Conservation (phyloP, 2,113 vertebrate genomes). For the Larimichthys polyactis region DNA sequence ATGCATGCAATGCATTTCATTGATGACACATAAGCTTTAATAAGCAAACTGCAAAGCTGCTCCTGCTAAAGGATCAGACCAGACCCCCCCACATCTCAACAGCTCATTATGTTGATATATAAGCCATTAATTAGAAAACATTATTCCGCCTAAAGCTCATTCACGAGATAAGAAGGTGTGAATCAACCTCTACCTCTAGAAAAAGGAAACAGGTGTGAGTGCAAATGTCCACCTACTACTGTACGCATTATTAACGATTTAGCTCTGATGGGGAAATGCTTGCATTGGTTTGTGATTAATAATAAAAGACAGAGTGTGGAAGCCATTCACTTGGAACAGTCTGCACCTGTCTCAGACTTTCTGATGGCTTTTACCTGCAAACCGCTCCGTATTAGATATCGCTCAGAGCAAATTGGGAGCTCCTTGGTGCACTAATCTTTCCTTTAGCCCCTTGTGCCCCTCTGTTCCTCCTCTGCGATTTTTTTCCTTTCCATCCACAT, state of each 20-base stretch:
- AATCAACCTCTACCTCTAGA: conserved; percentile 3
- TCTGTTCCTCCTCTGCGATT: conserved; percentile 5
- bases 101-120: conserved; percentile 61
- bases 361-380: conserved; percentile 46
- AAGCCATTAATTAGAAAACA: conserved; percentile 64
- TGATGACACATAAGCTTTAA: conserved; percentile 1
- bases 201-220: conserved; percentile 54
- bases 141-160: conserved; percentile 45
- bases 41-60: background rate
- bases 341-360: conserved; percentile 59
- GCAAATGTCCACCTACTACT: conserved; percentile 46
- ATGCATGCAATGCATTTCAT: background rate
- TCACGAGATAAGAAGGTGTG: conserved; percentile 47
- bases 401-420: conserved; percentile 64
- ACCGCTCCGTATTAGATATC: conserved; percentile 49
- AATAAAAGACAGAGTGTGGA: conserved; percentile 51
- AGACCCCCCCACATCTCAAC: conserved; percentile 22
- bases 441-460: conserved; percentile 56
- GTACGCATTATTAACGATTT: conserved; percentile 74
- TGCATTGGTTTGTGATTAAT: conserved; percentile 74
- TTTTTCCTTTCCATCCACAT: background rate
- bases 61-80: background rate
- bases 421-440: conserved; percentile 66
- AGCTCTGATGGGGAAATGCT: conserved; percentile 62
- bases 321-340: conserved; percentile 59